These are phyloP conservation scores for Sparidentex hasta DNA, from an alignment of 2,797 vertebrate genomes.

Conservation along the genomic window DNA sequence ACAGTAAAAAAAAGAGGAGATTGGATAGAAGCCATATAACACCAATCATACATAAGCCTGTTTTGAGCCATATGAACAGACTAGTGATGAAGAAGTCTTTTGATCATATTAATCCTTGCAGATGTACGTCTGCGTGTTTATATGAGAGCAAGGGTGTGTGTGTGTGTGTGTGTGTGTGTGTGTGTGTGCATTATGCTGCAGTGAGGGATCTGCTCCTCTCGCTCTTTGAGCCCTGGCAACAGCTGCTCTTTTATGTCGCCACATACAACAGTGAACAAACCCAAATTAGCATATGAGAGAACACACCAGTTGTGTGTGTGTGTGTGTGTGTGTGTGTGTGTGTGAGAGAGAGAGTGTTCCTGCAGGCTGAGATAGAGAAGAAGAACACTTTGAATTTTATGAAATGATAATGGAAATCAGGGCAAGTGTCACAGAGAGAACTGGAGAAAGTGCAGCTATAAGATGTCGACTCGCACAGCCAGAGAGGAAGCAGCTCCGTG, in stretches of 20 bases:
- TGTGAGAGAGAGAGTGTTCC: slow-evolving; percentile 13
- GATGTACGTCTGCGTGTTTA: slow-evolving; percentile 12
- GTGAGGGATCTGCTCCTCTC: slow-evolving; percentile 54
- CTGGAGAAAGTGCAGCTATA: slow-evolving; percentile 48
- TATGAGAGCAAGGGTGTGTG: not conserved
- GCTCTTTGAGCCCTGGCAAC: slow-evolving; percentile 71
- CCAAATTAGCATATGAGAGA: slow-evolving; percentile 73
- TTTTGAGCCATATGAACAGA: slow-evolving; percentile 29
- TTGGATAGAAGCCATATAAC: slow-evolving; percentile 12
- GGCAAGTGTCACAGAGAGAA: slow-evolving; percentile 49
- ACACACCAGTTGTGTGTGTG: slow-evolving; percentile 35
- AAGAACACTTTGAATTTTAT: slow-evolving; percentile 49
- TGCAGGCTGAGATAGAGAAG: slow-evolving; percentile 28
- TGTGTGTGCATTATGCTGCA: slow-evolving; percentile 42
- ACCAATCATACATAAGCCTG: slow-evolving; percentile 2
- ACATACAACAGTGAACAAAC: slow-evolving; percentile 69
- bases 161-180: slow-evolving; percentile 5
- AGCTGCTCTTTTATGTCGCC: slow-evolving; percentile 81
- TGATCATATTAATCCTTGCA: slow-evolving; percentile 55
- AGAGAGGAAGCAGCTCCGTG: slow-evolving; percentile 21
- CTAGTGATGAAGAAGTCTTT: slow-evolving; percentile 30
- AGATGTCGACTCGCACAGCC: slow-evolving; percentile 2
- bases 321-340: slow-evolving; percentile 20
- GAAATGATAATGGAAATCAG: slow-evolving; percentile 52
- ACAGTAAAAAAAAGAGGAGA: slow-evolving; percentile 4